A percentile compares a stretch with the other conserved stretches of the same genome.
Evolutionary conservation across 2,797 vertebrate species (phyloP).

Genomic region (Bradypodion ventrale): DNA sequence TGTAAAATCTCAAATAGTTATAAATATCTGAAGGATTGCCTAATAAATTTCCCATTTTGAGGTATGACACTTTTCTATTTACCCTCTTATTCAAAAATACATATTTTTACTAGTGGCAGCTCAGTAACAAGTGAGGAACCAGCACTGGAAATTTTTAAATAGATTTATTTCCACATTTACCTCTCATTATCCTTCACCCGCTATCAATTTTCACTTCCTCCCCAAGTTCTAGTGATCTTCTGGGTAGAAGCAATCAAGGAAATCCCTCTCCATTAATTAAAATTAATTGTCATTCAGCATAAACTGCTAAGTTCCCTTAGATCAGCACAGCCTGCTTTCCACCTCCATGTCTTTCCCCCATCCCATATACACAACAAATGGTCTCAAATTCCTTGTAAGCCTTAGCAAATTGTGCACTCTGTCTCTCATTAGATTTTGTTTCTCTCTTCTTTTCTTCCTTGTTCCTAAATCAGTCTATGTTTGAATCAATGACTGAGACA

Average conservation of each 20-base stretch:
- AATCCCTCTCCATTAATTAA: not conserved
- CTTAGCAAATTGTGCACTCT: not conserved
- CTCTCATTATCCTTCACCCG: not conserved
- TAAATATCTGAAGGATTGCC: not conserved
- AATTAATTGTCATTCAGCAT: slow-evolving; percentile 6
- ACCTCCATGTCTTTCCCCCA: not conserved
- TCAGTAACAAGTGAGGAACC: not conserved
- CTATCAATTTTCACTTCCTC: not conserved
- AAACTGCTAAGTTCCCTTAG: not conserved
- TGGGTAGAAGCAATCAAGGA: not conserved
- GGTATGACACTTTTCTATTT: not conserved
- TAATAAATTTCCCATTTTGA: not conserved
- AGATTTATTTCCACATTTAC: not conserved
- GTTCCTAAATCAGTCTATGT: not conserved
- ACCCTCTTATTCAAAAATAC: not conserved
- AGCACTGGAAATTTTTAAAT: not conserved
- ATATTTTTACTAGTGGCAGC: not conserved
- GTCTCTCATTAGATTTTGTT: not conserved
- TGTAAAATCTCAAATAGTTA: not conserved
- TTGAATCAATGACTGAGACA: not conserved
- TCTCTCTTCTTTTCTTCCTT: not conserved
- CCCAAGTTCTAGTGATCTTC: not conserved
- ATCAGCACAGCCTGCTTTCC: not conserved
- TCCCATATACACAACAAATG: not conserved
- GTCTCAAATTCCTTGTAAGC: not conserved